Percentiles rank a stretch among this genome's conserved stretches.
Conservation (phyloP, 2,888 invertebrate genomes). For the Hetaerina titia region DNA sequence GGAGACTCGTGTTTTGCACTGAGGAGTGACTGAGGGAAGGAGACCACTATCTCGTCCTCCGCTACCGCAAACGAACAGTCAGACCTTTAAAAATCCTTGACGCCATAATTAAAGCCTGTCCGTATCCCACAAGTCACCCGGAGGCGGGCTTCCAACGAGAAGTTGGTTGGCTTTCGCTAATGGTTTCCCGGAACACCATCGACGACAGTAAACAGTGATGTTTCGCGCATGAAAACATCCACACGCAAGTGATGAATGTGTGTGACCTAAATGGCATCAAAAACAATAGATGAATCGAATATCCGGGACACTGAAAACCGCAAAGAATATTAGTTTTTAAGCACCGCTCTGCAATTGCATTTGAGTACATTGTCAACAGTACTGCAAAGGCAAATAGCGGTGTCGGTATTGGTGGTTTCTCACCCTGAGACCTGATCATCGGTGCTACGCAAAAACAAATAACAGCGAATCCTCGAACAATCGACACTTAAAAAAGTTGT, state of each 20-base stretch:
- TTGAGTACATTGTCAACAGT: too few relatives aligned
- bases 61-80: not conserved
- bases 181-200: not conserved
- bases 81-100: not conserved
- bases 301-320: not conserved
- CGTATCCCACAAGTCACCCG: not conserved
- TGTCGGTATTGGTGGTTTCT: too few relatives aligned
- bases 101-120: not conserved
- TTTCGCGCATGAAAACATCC: not conserved
- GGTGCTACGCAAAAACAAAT: too few relatives aligned
- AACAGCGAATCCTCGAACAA: too few relatives aligned
- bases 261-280: not conserved
- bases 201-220: not conserved
- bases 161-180: not conserved
- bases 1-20: not conserved
- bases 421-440: too few relatives aligned
- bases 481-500: too few relatives aligned
- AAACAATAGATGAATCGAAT: not conserved
- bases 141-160: not conserved
- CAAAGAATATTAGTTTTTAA: too few relatives aligned
- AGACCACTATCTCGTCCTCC: not conserved
- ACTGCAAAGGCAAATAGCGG: too few relatives aligned
- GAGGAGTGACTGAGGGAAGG: not conserved
- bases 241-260: not conserved
- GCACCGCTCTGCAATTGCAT: too few relatives aligned